Evolutionary conservation across 2,888 invertebrate species (phyloP), one percentile per base, ranked within the genome.

Genomic region (Leptinotarsa rubiginosa): DNA sequence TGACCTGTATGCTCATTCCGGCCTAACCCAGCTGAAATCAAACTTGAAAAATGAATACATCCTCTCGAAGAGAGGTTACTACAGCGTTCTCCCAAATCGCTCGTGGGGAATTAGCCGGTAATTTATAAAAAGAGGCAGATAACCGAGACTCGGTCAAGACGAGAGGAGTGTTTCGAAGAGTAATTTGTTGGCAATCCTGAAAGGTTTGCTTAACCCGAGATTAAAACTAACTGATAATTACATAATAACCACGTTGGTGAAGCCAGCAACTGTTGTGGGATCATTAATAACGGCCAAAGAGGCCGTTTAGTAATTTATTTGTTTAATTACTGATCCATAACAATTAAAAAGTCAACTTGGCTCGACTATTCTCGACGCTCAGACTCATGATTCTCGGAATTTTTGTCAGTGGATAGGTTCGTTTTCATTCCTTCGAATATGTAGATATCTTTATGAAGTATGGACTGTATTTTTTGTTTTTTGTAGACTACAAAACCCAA

Each of bases 181-280:
- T 88, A 88, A 88, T 88, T 88, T 88, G 88, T 88, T 87, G 87
- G 85, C 85, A 81, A 85, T 86, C 86, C 86, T 87, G 88, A 88
- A 88, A 88, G 87, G 88, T 88, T 89, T 89, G 88, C 88, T 88
- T 89, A 88, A 88, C 88, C 88, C 86, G 85, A 88, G 88, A 88
- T 88, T 88, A 88, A 88, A 88, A 88, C 87, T 87, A 88, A 88
- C 88, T 88, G 88, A 89, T 89, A 89, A 89, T 89, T 89, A 88
- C 88, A 88, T 89, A 89, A 89, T 89, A 88, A 89, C 87, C 86
- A 87, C 87, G 86, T 88, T 87, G 83, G 83, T 81, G 81, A 80
- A 83, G 82, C 84, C 81, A 82, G 87, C 87, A 88, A 87, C 87
- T 86, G 88, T 87, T 87, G 86, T 85, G 80, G 85, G 84, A 86